A percentile compares a stretch with the other conserved stretches of the same genome.
phyloP scores from a whole-genome alignment of 2,888 invertebrate genomes.

The Byasa hedistus region DNA sequence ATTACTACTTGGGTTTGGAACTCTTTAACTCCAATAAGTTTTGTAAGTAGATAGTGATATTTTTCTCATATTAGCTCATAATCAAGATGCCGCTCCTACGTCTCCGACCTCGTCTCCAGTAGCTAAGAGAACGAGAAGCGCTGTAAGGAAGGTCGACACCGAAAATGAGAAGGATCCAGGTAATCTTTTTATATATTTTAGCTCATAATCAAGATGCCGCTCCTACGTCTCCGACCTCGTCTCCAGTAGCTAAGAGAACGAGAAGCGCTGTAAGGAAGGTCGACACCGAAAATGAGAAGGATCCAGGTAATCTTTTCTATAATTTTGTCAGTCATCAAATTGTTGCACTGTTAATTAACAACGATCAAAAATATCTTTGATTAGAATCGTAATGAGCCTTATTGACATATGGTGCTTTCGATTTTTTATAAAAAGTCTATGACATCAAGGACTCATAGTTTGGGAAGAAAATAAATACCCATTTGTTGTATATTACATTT shows the following conservation, averaged over 20 bases:
- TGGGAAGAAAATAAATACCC: too few species aligned
- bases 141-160: conserved; percentile 38
- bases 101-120: conserved; percentile 42
- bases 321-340: neutral
- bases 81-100: conserved; percentile 15
- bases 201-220: conserved; percentile 12
- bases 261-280: conserved; percentile 45
- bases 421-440: too few species aligned
- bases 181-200: neutral
- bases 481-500: too few species aligned
- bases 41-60: neutral
- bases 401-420: too few species aligned
- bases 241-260: conserved; percentile 51
- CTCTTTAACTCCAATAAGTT: too few species aligned
- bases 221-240: conserved; percentile 32
- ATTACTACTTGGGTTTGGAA: too few species aligned
- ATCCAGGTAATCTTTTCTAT: neutral
- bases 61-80: neutral
- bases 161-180: too few species aligned
- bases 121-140: conserved; percentile 49
- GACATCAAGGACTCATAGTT: too few species aligned
- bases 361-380: too few species aligned
- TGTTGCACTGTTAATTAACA: too few species aligned
- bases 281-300: conserved; percentile 33
- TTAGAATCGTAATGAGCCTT: too few species aligned